These are phyloP conservation scores for Tragelaphus strepsiceros DNA, from an alignment of 2,113 vertebrate genomes.

Conservation along the genomic window DNA sequence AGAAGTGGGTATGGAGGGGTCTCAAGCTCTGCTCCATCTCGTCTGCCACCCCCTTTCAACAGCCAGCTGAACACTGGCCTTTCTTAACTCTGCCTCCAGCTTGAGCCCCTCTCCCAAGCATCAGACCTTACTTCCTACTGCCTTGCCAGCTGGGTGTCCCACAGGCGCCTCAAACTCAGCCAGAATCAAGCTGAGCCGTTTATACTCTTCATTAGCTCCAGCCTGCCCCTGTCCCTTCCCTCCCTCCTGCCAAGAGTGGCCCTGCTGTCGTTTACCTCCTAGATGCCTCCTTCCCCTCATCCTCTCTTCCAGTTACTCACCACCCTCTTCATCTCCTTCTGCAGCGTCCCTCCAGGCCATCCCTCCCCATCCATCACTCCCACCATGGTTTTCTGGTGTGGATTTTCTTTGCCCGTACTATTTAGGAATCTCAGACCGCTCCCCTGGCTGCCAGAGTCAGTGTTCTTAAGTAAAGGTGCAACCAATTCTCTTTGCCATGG, in stretches of 20 bases:
- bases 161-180: not conserved
- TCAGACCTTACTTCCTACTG: not conserved
- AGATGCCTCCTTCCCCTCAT: not conserved
- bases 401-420: not conserved
- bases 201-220: too few species aligned
- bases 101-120: not conserved
- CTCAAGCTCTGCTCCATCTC: not conserved
- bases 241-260: not conserved
- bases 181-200: not conserved
- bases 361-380: not conserved
- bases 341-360: not conserved
- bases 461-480: not conserved
- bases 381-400: not conserved
- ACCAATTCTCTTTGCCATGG: not conserved
- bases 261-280: not conserved
- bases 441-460: not conserved
- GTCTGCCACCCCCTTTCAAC: not conserved
- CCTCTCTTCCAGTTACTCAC: not conserved
- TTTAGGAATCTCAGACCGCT: not conserved
- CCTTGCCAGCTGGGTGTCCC: not conserved
- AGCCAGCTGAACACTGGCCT: not conserved
- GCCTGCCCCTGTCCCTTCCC: too few species aligned
- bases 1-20: not conserved
- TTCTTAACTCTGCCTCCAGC: not conserved
- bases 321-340: not conserved